Base-by-base conservation (phyloP, 2,797 vertebrate genomes). In the Gambusia yucatana region DNA sequence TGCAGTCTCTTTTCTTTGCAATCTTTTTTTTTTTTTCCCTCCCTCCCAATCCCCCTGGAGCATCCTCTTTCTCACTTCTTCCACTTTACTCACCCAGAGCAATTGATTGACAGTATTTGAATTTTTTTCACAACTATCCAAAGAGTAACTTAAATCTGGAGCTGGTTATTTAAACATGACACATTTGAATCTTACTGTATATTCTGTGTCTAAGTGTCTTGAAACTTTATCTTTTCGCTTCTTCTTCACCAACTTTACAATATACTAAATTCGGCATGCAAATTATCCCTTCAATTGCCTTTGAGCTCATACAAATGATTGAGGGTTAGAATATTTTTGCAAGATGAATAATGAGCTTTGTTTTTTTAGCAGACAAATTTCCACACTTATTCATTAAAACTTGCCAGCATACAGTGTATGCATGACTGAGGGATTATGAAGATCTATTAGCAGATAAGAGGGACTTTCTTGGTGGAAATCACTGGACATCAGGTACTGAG, bases 371-470 rank as follows among this genome's bases (percentile, higher is more conserved):
- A 75, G 74, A 79, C 77, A 75, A 3, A 8, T 46, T 72, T 9
- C 79, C 84, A 87, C 73, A 87, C 84, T 86, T 80, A 78, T 91
- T 92, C 88, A 90, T 86, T 77, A 86, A 79, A 77, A 82, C 77
- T 84, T 77, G 72, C 82, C 74, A 61, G 82, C 52, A 59, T 88
- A 81, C 65, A 73, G 50, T 82, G 88, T 70, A n/a, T 91, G 88
- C 72, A n/a, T 92, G 91, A 90, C 82, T 82, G 82, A 88, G 83
- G 85, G 91, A 92, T 94, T 93, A 93, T 76, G 10, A 50, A 85
- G 84, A 83, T 88, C 92, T 90, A 91, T 95, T 92, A 94, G 86
- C 85, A 92, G 92, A 94, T 93, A 90, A 93, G 77, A 89, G 85
- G 80, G 84, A 87, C 88, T 87, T 93, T 93, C 89, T 90, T 72